Conservation (phyloP, 2,797 vertebrate species). For the Rhynchonycteris naso region DNA sequence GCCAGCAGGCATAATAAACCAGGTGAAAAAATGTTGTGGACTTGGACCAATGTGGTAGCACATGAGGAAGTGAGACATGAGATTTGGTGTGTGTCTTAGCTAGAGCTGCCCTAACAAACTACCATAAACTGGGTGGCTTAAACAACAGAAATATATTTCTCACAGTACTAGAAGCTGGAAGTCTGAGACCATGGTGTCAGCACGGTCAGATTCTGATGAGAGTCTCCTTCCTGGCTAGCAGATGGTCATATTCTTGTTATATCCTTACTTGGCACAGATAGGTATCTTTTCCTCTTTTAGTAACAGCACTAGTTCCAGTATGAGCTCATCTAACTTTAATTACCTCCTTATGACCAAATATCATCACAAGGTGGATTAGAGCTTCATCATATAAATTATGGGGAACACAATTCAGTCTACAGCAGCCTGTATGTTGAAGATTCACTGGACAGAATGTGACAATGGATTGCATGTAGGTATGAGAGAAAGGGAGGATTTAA, state of each 20-base stretch:
- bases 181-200: neutral
- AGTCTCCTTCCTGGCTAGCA: neutral
- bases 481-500: neutral
- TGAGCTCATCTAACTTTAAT: neutral
- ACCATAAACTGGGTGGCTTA: neutral
- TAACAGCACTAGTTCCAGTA: neutral
- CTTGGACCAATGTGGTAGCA: neutral
- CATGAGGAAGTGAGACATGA: neutral
- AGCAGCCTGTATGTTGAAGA: neutral
- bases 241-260: neutral
- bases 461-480: neutral
- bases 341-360: neutral
- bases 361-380: neutral
- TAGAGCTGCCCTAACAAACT: neutral
- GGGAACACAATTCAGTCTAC: neutral
- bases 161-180: neutral
- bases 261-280: neutral
- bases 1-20: neutral
- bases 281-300: neutral
- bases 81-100: neutral
- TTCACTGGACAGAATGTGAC: neutral
- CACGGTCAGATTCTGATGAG: neutral
- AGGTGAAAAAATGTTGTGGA: neutral
- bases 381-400: neutral
- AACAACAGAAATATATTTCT: neutral